phyloP scores from a whole-genome alignment of 53 echinoderm and acorn worm genomes.

The Glandiceps talaboti region DNA sequence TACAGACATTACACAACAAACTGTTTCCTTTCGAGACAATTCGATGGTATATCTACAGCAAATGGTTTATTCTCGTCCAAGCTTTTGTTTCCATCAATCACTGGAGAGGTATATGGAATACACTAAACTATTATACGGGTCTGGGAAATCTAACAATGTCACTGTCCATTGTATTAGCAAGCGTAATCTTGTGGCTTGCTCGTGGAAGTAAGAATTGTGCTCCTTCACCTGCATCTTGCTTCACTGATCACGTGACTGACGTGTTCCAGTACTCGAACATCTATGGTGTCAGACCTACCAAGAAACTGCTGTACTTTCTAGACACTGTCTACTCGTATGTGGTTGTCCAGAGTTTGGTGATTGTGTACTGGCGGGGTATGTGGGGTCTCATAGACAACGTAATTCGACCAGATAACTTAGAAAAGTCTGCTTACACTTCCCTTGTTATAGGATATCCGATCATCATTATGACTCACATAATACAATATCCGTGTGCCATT shows the following conservation, averaged over 20 bases:
- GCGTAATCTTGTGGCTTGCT: background rate
- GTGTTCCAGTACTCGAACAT: background rate
- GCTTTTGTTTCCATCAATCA: background rate
- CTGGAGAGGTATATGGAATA: background rate
- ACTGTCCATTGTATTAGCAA: background rate
- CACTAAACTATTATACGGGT: background rate
- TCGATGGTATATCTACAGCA: background rate
- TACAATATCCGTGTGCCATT: background rate
- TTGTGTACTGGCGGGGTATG: background rate
- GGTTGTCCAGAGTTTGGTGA: background rate
- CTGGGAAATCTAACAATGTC: too few species aligned
- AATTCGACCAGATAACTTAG: background rate
- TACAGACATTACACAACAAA: background rate
- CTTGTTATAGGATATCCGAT: background rate
- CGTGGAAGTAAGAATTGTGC: background rate
- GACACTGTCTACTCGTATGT: background rate
- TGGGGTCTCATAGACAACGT: background rate
- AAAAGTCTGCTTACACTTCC: background rate
- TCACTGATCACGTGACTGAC: background rate
- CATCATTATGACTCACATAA: background rate
- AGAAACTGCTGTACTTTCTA: background rate
- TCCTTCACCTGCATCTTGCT: background rate
- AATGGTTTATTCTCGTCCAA: background rate
- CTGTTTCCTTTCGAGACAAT: background rate
- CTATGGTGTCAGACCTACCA: background rate